Conservation (phyloP, 2,797 vertebrate species). For the Chiloscyllium punctatum region DNA sequence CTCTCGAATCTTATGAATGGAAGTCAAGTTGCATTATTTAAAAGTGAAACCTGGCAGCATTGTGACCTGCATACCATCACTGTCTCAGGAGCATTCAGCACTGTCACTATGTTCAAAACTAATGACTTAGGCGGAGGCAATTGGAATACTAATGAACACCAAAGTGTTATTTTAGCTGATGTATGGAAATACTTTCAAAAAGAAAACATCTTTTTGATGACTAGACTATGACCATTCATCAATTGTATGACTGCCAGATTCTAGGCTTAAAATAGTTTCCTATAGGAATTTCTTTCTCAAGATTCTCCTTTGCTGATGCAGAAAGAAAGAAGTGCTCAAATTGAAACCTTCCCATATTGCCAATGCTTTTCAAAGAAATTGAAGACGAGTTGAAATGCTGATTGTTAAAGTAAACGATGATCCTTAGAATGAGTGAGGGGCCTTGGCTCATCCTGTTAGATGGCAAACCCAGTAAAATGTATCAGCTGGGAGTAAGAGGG, state of each 20-base stretch:
- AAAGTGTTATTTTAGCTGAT: conserved; percentile 26
- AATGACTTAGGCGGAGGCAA: neutral
- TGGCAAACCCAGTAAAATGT: neutral
- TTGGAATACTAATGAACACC: neutral
- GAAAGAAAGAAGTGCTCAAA: neutral
- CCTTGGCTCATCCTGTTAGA: neutral
- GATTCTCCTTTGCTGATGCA: neutral
- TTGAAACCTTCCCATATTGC: neutral
- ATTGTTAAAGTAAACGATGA: neutral
- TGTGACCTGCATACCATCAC: neutral
- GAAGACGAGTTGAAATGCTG: too few relatives aligned
- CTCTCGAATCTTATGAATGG: neutral
- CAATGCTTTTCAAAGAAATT: neutral
- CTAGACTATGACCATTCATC: conserved; percentile 1
- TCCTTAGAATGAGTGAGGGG: neutral
- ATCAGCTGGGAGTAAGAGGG: neutral
- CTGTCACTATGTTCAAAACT: neutral
- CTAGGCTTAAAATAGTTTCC: neutral
- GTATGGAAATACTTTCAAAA: neutral
- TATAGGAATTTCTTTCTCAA: neutral
- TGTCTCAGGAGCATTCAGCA: neutral
- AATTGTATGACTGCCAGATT: neutral
- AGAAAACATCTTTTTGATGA: conserved; percentile 31
- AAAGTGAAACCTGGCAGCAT: neutral
- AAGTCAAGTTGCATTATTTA: neutral